Base-by-base conservation (phyloP, 92 coral and sea anemone species). In the Parazoanthus darwini region DNA sequence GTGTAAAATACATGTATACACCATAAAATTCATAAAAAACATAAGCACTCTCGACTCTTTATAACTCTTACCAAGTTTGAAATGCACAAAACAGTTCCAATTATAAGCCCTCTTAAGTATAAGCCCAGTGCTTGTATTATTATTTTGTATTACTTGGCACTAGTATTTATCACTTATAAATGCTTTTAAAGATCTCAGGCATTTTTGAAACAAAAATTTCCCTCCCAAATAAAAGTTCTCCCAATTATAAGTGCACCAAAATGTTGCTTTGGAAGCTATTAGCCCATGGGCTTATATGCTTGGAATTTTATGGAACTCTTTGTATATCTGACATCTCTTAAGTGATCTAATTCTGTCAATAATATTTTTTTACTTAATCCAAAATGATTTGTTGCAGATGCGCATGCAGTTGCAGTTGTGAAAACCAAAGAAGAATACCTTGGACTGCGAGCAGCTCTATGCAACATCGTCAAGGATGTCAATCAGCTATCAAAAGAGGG, bases 331-430 rank as follows among this genome's bases (percentile, higher is more conserved):
- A 48, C 51, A 7, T 48, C 51, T 48, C 9, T 48, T 48, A 48
- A 11, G 51, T 48, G 10, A 48, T 48, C 51, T 48, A 11, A 48
- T 66, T 9, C 9, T 66, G 26, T 6, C 26, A 66, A 66, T 66
- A 18, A 3, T 18, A 18, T 18, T 66, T 20, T 66, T 66, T 66
- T 66, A 66, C 26, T 66, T 18, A 66, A 48, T 48, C 51, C 51
- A 48, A 48, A 48, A 48, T 8, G 51, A 48, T 48, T 66, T 66
- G 26, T 66, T 66, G 20, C 72, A 66, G 72, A 66, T 14, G 26
- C 72, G 20, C 72, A 66, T 66, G 72, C 72, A 66, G 72, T 66
- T 66, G 72, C 72, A n/a, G 72, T 66, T 66, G 26, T 66, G 26
- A 66, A 66, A n/a, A 66, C 72, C 26, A 66, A 66, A 26, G 72